A percentile compares a stretch with the other conserved stretches of the same genome.
Evolutionary conservation across 2,888 invertebrate genomes (phyloP).

Genomic region (Dicycla oo): DNA sequence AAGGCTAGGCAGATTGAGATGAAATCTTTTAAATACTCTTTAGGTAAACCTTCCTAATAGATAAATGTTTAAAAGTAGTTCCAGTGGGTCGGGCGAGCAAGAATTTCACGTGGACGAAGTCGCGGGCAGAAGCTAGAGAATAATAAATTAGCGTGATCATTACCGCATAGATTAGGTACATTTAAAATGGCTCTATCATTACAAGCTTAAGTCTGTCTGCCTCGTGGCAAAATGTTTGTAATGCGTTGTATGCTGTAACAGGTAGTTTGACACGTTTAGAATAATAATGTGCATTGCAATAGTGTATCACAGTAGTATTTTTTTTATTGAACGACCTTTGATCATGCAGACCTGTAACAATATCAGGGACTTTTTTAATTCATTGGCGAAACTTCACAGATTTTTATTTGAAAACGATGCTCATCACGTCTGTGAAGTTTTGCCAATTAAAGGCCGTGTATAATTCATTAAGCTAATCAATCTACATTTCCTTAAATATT

Average conservation of each 20-base stretch:
- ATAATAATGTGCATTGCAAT: constrained; percentile 25
- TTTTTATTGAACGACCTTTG: not conserved
- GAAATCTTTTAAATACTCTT: too few relatives aligned
- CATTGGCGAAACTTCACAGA: not conserved
- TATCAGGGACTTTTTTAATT: not conserved
- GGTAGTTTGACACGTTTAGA: not conserved
- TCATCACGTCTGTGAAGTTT: not conserved
- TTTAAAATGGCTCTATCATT: constrained; percentile 22
- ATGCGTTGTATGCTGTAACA: constrained; percentile 1
- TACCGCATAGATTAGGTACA: constrained; percentile 26
- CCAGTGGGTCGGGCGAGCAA: too few relatives aligned
- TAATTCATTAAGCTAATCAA: constrained; percentile 3
- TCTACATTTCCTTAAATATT: constrained; percentile 5
- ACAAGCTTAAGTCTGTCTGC: constrained; percentile 3
- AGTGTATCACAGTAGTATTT: not conserved
- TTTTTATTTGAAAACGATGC: not conserved
- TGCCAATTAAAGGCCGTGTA: not conserved
- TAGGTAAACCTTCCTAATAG: too few relatives aligned
- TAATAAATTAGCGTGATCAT: constrained; percentile 40
- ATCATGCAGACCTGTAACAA: not conserved
- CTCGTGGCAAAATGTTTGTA: constrained; percentile 3
- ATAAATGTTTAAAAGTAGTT: too few relatives aligned
- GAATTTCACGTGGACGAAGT: too few relatives aligned
- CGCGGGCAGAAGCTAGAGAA: too few relatives aligned
- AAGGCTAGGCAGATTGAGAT: too few relatives aligned